Conservation (phyloP, 2,113 vertebrate genomes). For the Phyllopteryx taeniolatus region DNA sequence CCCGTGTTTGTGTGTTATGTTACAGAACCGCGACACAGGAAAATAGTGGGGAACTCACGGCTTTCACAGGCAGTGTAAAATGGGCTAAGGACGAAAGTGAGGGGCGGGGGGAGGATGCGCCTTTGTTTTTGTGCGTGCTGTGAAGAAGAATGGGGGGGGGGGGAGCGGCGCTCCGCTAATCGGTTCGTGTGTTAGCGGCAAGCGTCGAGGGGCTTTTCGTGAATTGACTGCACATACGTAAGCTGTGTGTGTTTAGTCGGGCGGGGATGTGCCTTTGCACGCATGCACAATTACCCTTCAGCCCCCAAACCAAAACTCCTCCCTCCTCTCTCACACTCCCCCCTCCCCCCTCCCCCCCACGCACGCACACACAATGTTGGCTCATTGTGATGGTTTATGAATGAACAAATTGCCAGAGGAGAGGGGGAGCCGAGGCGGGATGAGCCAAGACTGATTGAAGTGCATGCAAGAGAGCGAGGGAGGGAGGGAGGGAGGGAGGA, state of each 20-base stretch:
- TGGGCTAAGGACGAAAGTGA: conserved; percentile 4
- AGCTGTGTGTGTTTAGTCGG: conserved; percentile 55
- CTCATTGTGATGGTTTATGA: conserved; percentile 63
- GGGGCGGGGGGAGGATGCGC: not conserved
- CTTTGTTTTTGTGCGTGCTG: conserved; percentile 4
- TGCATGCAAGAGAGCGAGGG: conserved; percentile 45
- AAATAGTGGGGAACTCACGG: not conserved
- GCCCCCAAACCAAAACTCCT: conserved; percentile 22
- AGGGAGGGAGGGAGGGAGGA: conserved; percentile 13
- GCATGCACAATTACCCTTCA: conserved; percentile 50
- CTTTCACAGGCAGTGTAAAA: not conserved
- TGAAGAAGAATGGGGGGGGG: not conserved
- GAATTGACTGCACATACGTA: conserved; percentile 45
- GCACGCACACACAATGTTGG: conserved; percentile 12
- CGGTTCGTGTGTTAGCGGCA: conserved; percentile 5
- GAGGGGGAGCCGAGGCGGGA: conserved; percentile 50
- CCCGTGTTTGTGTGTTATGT: not conserved
- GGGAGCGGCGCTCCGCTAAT: not conserved
- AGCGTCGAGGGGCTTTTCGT: conserved; percentile 25
- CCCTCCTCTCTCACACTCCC: not conserved
- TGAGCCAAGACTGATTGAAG: conserved; percentile 68
- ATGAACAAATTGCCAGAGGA: conserved; percentile 65
- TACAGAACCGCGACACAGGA: not conserved
- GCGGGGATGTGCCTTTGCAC: conserved; percentile 40
- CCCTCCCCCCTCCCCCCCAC: not conserved